phyloP scores from a whole-genome alignment of 30 jellyfish, hydroid and myxozoan species.

The Catostylus mosaicus region DNA sequence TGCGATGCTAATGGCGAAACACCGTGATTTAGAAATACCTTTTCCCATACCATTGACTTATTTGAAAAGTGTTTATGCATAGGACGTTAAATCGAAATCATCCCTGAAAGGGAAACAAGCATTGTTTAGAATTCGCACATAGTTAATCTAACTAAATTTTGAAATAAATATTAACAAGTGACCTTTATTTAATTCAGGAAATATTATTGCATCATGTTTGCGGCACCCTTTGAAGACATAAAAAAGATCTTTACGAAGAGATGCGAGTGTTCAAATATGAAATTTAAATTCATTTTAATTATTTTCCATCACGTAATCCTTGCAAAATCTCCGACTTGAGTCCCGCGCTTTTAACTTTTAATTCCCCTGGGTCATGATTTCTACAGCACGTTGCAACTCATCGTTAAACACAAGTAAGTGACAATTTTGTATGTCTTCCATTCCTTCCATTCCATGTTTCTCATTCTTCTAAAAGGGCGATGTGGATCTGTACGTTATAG shows the following conservation, averaged over 20 bases:
- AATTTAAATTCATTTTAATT: slow-evolving; percentile 19
- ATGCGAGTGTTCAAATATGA: slow-evolving; percentile 22
- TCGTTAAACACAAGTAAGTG: no score
- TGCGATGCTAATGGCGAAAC: no score
- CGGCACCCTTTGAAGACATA: slow-evolving; percentile 33
- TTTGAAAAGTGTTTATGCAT: background rate
- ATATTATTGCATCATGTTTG: slow-evolving; percentile 20
- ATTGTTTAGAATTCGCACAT: slow-evolving; percentile 1
- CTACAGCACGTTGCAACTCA: background rate
- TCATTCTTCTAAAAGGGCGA: no score
- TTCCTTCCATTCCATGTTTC: no score
- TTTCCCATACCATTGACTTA: no score
- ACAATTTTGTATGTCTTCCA: no score
- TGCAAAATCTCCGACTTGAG: slow-evolving; percentile 3
- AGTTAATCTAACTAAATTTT: background rate
- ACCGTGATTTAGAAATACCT: no score
- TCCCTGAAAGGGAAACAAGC: slow-evolving; percentile 6
- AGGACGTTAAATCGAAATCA: background rate
- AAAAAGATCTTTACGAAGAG: slow-evolving; percentile 14
- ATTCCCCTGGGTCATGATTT: slow-evolving; percentile 12
- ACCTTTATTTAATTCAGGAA: slow-evolving; percentile 44
- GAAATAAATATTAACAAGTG: slow-evolving; percentile 11
- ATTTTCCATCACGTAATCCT: slow-evolving; percentile 32
- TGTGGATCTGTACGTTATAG: no score
- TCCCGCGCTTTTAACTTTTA: background rate